These are phyloP conservation scores for Cuculus canorus DNA, from an alignment of 2,797 vertebrate species.

Conservation along the genomic window DNA sequence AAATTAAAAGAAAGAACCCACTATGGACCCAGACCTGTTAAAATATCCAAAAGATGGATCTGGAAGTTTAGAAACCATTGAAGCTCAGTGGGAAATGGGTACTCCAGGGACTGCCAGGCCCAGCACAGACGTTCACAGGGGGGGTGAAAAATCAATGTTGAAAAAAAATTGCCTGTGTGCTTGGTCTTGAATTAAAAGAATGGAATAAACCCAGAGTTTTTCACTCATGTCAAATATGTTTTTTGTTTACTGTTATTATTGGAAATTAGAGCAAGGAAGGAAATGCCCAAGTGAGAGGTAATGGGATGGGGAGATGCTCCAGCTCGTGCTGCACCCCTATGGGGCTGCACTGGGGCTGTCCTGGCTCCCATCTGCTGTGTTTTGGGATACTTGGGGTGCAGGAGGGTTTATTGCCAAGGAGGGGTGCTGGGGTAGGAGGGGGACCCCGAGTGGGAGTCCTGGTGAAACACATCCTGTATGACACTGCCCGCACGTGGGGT, in stretches of 20 bases:
- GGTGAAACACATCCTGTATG: background rate
- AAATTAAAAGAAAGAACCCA: background rate
- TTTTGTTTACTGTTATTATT: background rate
- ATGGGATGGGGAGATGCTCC: background rate
- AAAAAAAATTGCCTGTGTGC: background rate
- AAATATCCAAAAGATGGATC: constrained; percentile 28
- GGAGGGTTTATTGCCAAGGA: background rate
- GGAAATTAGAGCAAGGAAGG: background rate
- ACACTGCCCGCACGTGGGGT: rapidly evolving
- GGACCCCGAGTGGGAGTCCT: background rate
- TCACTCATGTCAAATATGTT: background rate
- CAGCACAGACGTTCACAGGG: background rate
- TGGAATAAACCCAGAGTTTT: background rate
- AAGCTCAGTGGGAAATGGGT: background rate
- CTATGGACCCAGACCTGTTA: background rate
- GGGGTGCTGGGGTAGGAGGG: background rate
- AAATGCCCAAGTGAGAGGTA: background rate
- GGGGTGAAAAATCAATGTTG: background rate
- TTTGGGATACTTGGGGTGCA: background rate
- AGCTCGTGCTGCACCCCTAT: background rate
- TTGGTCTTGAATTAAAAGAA: background rate
- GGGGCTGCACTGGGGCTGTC: background rate
- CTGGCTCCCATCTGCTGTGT: background rate
- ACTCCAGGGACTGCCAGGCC: background rate
- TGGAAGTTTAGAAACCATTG: constrained; percentile 36